Evolutionary conservation across 2,888 invertebrate genomes (phyloP).

Genomic region (Ormyrus thymus): DNA sequence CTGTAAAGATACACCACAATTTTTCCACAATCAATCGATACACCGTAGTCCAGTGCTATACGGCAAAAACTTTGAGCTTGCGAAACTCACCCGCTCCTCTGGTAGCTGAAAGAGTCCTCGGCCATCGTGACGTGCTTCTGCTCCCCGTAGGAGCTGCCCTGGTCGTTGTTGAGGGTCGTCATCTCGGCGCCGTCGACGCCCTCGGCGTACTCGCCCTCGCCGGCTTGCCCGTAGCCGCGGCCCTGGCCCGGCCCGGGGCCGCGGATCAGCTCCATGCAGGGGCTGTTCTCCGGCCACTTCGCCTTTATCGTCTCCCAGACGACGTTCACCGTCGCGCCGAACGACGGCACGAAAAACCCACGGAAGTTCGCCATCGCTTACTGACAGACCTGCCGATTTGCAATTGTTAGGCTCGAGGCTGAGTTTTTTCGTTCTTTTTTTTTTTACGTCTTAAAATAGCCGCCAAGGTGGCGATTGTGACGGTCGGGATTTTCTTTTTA

Average conservation of each 20-base stretch:
- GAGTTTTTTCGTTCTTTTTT: no score
- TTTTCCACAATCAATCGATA: no score
- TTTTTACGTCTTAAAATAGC: no score
- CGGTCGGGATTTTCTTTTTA: no score
- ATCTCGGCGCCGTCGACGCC: constrained; percentile 73
- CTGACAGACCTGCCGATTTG: constrained; percentile 12
- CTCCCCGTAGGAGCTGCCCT: constrained; percentile 68
- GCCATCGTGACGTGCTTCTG: constrained; percentile 69
- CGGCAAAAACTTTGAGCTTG: neutral
- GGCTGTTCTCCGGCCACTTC: constrained; percentile 83
- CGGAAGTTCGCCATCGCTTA: constrained; percentile 79
- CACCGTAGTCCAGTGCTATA: no score
- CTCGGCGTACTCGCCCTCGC: constrained; percentile 65
- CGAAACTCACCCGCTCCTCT: constrained; percentile 68
- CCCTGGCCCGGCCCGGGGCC: constrained; percentile 69
- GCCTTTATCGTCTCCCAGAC: constrained; percentile 89
- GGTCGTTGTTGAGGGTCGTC: constrained; percentile 72
- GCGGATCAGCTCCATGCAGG: constrained; percentile 74
- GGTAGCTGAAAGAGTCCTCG: constrained; percentile 73
- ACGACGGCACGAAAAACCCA: constrained; percentile 82
- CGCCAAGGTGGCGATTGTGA: no score
- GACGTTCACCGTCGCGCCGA: constrained; percentile 86
- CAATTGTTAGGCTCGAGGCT: no score
- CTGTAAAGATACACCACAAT: neutral
- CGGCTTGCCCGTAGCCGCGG: constrained; percentile 62